phyloP scores from a whole-genome alignment of 1,140 invertebrate genomes.

The Penaeus chinensis region DNA sequence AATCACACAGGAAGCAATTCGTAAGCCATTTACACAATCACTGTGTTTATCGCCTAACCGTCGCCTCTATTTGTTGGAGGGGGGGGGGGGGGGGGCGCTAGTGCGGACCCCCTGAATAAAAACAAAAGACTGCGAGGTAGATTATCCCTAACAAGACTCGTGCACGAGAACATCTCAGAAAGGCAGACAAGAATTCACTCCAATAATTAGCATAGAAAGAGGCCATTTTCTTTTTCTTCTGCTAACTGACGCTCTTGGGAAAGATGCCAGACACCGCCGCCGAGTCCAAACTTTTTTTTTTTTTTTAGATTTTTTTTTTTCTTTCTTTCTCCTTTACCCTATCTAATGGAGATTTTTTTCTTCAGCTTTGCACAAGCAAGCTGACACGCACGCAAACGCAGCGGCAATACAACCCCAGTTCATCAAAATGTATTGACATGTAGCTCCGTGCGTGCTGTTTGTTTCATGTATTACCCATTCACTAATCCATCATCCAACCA shows the following conservation, averaged over 20 bases:
- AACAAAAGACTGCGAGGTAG: conserved; percentile 22
- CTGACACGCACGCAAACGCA: no score
- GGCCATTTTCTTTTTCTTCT: conserved; percentile 46
- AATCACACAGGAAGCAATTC: no score
- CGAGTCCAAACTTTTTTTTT: not conserved
- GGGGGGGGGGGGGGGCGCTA: not conserved
- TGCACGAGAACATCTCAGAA: conserved; percentile 32
- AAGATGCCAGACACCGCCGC: conserved; percentile 11
- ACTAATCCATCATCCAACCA: no score
- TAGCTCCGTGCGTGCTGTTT: no score
- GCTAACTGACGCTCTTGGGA: conserved; percentile 44
- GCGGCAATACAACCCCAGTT: no score
- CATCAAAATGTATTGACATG: no score
- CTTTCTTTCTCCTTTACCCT: conserved; percentile 17
- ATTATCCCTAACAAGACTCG: conserved; percentile 45
- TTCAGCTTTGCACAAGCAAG: no score
- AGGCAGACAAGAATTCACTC: conserved; percentile 45
- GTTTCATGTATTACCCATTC: no score
- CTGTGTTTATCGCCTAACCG: no score
- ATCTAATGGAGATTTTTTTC: not conserved
- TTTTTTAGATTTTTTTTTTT: not conserved
- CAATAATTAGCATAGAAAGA: conserved; percentile 58
- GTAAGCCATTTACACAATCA: no score
- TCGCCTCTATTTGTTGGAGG: not conserved
- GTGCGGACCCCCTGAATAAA: conserved; percentile 29